Conservation (phyloP, 1,140 invertebrate species). For the Bombus affinis region DNA sequence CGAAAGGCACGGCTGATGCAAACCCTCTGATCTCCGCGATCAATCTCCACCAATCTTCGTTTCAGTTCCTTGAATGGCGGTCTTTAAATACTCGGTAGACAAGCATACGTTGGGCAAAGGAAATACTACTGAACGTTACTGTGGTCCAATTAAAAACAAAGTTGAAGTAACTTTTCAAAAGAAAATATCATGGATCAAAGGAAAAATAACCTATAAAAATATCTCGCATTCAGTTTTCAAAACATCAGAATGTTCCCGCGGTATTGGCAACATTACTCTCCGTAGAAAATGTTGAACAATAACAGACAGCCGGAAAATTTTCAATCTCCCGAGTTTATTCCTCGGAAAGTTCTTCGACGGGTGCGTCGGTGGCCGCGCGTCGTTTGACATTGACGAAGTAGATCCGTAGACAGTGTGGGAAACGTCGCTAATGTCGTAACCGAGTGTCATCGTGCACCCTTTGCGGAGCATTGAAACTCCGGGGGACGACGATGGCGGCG, state of each 20-base stretch:
- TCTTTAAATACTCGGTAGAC: conserved; percentile 18
- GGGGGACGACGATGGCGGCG: conserved; percentile 45
- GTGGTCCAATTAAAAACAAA: too few species aligned
- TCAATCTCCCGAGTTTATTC: conserved; percentile 56
- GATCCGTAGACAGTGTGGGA: conserved; percentile 68
- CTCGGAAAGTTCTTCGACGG: conserved; percentile 57
- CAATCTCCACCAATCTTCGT: conserved; percentile 43
- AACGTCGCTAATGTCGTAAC: conserved; percentile 77
- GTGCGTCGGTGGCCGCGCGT: conserved; percentile 25
- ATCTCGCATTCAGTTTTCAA: background rate
- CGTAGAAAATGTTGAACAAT: background rate
- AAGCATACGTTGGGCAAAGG: background rate
- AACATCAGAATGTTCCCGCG: background rate
- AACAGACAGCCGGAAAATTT: conserved; percentile 3
- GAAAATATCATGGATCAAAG: too few species aligned
- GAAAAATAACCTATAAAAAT: too few species aligned
- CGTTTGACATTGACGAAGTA: conserved; percentile 76
- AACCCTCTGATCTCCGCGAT: conserved; percentile 50
- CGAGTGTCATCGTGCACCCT: conserved; percentile 75
- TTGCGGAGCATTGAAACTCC: conserved; percentile 61
- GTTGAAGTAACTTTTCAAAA: too few species aligned
- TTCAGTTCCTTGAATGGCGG: conserved; percentile 19
- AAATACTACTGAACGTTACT: background rate
- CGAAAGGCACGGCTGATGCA: conserved; percentile 49
- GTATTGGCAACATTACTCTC: background rate